These are phyloP conservation scores for Lithobates sylvaticus DNA, from an alignment of 2,797 vertebrate genomes.

Conservation along the genomic window DNA sequence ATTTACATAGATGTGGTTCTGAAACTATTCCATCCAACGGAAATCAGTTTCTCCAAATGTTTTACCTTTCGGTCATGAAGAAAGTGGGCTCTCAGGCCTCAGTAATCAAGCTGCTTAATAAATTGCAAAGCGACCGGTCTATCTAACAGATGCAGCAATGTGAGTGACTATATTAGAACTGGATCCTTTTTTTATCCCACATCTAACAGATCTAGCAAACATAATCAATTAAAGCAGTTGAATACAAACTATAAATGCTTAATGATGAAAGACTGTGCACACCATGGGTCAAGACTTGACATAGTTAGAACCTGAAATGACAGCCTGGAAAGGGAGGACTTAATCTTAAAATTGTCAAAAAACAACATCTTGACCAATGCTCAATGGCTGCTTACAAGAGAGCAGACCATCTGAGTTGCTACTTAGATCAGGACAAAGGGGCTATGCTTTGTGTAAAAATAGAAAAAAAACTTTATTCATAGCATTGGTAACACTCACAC, in stretches of 20 bases:
- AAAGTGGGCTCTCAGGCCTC: no score
- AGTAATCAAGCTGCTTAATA: no score
- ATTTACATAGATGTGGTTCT: neutral
- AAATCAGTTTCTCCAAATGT: no score
- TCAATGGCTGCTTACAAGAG: neutral
- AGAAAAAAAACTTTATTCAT: neutral
- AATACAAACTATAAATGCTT: neutral
- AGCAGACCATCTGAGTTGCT: neutral
- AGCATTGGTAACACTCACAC: neutral
- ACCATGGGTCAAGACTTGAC: neutral
- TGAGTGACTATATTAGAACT: neutral
- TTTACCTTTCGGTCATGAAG: no score
- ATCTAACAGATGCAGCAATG: neutral
- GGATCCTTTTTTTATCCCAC: neutral
- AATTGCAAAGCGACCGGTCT: neutral
- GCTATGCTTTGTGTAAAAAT: neutral
- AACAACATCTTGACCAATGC: neutral
- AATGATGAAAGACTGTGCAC: neutral
- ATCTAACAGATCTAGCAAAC: neutral
- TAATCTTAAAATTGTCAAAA: neutral
- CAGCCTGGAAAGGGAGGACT: neutral
- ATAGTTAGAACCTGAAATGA: neutral
- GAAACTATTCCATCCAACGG: no score
- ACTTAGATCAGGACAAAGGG: no score
- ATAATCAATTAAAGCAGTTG: neutral